A percentile compares a stretch with the other conserved stretches of the same genome.
Evolutionary conservation across 2,113 vertebrate genomes (phyloP).

Genomic region (Zapus hudsonius): DNA sequence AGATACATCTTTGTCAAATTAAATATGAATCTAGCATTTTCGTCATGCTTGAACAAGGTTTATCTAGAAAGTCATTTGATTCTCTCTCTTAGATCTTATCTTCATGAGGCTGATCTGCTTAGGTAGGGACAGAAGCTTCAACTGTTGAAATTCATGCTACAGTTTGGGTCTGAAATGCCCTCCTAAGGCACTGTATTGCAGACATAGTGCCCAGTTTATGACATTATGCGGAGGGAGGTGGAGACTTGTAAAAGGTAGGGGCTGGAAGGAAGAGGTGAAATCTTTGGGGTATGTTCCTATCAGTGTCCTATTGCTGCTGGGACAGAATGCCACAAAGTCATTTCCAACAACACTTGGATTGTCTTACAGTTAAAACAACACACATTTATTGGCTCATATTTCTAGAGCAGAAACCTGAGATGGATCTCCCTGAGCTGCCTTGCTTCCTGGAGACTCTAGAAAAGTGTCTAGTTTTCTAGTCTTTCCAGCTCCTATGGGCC

Average conservation of each 20-base stretch:
- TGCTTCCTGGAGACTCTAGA: neutral
- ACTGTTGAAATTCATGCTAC: neutral
- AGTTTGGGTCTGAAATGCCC: neutral
- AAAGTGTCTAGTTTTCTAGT: neutral
- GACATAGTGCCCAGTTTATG: too few species aligned
- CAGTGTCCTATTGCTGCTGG: neutral
- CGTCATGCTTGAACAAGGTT: neutral
- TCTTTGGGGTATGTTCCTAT: neutral
- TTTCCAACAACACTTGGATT: neutral
- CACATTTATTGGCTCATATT: neutral
- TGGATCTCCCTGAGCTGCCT: neutral
- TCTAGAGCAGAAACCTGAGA: conserved; percentile 15
- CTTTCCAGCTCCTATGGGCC: neutral
- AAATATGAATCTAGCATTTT: neutral
- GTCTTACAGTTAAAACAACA: neutral
- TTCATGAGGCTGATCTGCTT: neutral
- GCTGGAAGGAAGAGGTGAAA: neutral
- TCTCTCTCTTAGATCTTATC: conserved; percentile 31
- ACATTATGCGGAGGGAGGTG: neutral
- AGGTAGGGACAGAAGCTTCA: neutral
- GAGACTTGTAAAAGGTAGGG: neutral
- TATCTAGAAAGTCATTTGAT: conserved; percentile 12
- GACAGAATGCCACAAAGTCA: neutral
- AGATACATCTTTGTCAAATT: neutral
- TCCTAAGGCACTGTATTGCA: neutral